phyloP scores from a whole-genome alignment of 2,113 vertebrate species.

The Sarotherodon lohbergeri region DNA sequence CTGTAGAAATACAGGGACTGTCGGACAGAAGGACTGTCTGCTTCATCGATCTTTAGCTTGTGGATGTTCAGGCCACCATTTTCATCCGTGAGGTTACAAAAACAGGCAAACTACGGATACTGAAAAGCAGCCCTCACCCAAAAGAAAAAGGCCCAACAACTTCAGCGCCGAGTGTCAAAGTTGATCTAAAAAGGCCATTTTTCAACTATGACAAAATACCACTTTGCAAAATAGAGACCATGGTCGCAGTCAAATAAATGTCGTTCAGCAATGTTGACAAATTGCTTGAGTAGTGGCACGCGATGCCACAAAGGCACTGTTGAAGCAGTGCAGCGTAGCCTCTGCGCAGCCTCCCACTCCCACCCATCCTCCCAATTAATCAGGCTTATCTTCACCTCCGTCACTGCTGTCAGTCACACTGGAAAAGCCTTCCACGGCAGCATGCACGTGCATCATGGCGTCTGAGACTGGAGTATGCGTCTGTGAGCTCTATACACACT shows the following conservation, averaged over 20 bases:
- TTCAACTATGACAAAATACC: slow-evolving; percentile 47
- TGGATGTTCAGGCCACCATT: background rate
- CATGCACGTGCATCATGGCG: background rate
- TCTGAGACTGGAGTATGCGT: background rate
- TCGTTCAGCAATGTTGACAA: slow-evolving; percentile 35
- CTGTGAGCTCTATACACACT: background rate
- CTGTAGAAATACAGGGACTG: background rate
- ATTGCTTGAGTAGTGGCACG: slow-evolving; percentile 32
- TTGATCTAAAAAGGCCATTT: slow-evolving; percentile 22
- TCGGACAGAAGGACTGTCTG: background rate
- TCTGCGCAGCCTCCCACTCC: slow-evolving; percentile 30
- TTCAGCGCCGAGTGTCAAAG: slow-evolving; percentile 25
- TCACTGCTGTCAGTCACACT: slow-evolving; percentile 45
- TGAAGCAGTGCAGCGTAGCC: slow-evolving; percentile 27
- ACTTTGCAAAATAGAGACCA: slow-evolving; percentile 34
- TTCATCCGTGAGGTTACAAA: background rate
- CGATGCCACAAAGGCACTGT: slow-evolving; percentile 28
- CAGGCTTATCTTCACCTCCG: slow-evolving; percentile 55
- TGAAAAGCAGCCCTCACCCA: background rate
- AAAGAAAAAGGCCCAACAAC: background rate
- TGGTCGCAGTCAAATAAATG: slow-evolving; percentile 35
- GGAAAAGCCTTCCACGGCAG: slow-evolving; percentile 8
- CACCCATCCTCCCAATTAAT: slow-evolving; percentile 49
- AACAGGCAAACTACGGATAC: background rate
- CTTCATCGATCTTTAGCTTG: background rate